Conservation (phyloP, 2,888 invertebrate genomes). For the Globia sparganii region DNA sequence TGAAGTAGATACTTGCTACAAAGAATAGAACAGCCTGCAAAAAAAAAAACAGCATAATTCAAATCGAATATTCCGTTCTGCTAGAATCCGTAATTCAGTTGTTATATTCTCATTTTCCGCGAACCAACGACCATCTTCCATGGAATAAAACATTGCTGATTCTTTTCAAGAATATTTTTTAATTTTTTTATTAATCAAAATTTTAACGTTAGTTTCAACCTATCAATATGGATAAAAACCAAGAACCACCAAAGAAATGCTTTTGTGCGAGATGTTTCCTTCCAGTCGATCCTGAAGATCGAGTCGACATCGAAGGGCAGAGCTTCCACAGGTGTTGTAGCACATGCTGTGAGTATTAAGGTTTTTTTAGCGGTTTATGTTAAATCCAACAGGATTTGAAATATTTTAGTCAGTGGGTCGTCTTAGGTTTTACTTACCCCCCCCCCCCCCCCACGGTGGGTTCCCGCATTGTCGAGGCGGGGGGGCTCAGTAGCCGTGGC, state of each 20-base stretch:
- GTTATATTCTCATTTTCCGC: constrained; percentile 73
- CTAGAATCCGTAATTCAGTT: constrained; percentile 63
- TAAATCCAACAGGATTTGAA: neutral
- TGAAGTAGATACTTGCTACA: neutral
- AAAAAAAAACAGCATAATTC: constrained; percentile 55
- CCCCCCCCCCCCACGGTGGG: no score
- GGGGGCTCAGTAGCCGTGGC: no score
- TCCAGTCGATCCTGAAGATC: constrained; percentile 80
- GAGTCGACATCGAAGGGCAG: constrained; percentile 83
- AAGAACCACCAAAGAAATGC: constrained; percentile 82
- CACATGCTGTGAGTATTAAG: constrained; percentile 84
- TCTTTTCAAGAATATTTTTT: constrained; percentile 66
- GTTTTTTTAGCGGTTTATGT: neutral
- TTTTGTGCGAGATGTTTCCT: constrained; percentile 86
- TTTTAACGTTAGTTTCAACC: constrained; percentile 60
- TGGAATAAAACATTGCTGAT: constrained; percentile 76
- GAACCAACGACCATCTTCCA: constrained; percentile 76
- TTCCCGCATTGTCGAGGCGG: no score
- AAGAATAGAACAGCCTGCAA: constrained; percentile 36
- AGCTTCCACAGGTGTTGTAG: constrained; percentile 84
- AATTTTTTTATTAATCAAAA: constrained; percentile 66
- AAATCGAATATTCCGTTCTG: constrained; percentile 63
- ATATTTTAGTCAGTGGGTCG: no score
- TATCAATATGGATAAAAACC: constrained; percentile 77
- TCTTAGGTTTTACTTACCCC: no score